Conservation (phyloP, 1,140 invertebrate species). For the Drosophila burlai region DNA sequence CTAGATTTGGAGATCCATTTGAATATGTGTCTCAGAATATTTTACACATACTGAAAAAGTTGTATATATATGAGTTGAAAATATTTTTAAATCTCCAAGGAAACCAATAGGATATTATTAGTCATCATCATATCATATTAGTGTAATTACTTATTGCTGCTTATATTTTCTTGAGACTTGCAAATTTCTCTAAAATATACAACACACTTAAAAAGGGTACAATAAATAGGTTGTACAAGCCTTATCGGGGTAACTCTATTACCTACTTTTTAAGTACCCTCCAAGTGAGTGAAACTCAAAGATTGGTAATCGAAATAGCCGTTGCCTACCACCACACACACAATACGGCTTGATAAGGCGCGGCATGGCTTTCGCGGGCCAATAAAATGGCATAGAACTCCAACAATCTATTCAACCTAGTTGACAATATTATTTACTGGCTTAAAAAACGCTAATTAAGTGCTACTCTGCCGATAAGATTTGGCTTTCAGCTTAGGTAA, state of each 20-base stretch:
- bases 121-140: no score
- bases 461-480: conserved; percentile 57
- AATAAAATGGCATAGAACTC: conserved; percentile 13
- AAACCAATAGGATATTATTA: background rate
- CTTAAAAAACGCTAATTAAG: conserved; percentile 53
- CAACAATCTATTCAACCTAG: conserved; percentile 32
- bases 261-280: conserved; percentile 26
- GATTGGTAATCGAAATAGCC: conserved; percentile 26
- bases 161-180: background rate
- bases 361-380: conserved; percentile 24
- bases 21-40: background rate
- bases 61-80: background rate
- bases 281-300: conserved; percentile 25
- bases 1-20: background rate
- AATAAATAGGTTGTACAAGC: conserved; percentile 22
- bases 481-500: conserved; percentile 28
- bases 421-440: conserved; percentile 60
- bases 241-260: conserved; percentile 33
- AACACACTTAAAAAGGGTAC: conserved; percentile 13
- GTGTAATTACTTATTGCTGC: background rate
- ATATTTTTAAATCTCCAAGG: no score
- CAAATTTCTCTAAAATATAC: background rate
- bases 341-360: conserved; percentile 45
- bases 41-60: background rate
- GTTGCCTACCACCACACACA: conserved; percentile 10